Evolutionary conservation across 2,888 invertebrate genomes (phyloP).

Genomic region (Neoascia interrupta): DNA sequence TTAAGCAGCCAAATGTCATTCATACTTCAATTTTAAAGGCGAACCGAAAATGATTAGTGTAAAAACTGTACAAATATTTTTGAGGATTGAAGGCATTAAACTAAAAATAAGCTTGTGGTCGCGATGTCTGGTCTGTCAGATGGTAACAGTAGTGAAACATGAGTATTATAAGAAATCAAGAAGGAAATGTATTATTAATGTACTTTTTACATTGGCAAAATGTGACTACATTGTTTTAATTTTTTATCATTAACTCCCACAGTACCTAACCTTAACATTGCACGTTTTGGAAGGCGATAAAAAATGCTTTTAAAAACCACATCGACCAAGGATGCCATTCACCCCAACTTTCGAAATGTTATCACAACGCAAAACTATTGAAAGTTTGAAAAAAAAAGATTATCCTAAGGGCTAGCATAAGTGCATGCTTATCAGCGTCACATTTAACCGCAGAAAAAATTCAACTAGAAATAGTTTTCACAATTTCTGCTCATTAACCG

Average conservation of each 20-base stretch:
- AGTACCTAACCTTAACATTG: too few species aligned
- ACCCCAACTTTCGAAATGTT: not conserved
- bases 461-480: too few species aligned
- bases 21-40: too few species aligned
- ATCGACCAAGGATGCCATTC: too few species aligned
- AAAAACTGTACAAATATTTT: too few species aligned
- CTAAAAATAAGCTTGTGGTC: too few species aligned
- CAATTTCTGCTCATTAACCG: not conserved
- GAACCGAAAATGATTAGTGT: too few species aligned
- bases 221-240: constrained; percentile 16
- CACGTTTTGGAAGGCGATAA: not conserved
- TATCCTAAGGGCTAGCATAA: not conserved
- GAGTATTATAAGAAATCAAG: constrained; percentile 52
- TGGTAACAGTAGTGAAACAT: too few species aligned
- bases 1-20: too few species aligned
- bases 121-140: too few species aligned
- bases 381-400: not conserved
- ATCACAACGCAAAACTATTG: not conserved
- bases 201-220: constrained; percentile 27
- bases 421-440: not conserved
- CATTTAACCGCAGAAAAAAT: constrained; percentile 8
- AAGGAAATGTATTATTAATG: constrained; percentile 33
- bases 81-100: too few species aligned
- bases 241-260: not conserved
- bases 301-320: constrained; percentile 19